phyloP scores from a whole-genome alignment of 2,888 invertebrate genomes.

The Allygus modestus region DNA sequence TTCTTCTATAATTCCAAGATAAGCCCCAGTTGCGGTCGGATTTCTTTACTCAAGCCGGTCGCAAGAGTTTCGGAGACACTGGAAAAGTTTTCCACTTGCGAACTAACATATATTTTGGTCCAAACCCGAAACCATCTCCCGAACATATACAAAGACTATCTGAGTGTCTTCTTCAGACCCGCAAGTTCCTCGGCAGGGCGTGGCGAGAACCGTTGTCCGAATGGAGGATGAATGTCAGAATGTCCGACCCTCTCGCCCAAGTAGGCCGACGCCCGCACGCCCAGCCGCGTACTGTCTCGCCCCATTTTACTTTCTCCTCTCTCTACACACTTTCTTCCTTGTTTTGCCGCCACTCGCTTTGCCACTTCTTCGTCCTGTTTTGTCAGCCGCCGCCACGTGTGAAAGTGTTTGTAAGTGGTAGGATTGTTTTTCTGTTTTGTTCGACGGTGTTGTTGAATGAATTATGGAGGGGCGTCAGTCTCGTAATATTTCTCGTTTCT shows the following conservation, averaged over 20 bases:
- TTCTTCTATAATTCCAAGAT: too few species aligned
- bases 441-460: too few species aligned
- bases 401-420: background rate
- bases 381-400: background rate
- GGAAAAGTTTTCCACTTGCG: too few species aligned
- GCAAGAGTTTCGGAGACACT: too few species aligned
- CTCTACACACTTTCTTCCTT: constrained; percentile 31
- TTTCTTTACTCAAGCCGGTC: too few species aligned
- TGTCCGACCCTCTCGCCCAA: background rate
- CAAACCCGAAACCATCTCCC: background rate
- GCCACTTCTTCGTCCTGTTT: constrained; percentile 17
- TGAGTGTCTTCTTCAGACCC: too few species aligned
- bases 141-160: too few species aligned
- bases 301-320: constrained; percentile 45
- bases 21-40: too few species aligned
- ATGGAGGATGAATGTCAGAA: too few species aligned
- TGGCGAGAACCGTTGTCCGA: background rate
- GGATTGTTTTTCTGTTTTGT: background rate
- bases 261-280: constrained; percentile 3
- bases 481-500: too few species aligned
- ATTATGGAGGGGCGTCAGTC: too few species aligned
- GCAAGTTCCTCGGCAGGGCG: constrained; percentile 7
- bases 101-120: background rate
- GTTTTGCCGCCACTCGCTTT: constrained; percentile 21
- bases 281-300: background rate